Base-by-base conservation (phyloP, 2,113 vertebrate species). In the rat (Rattus norvegicus) region DNA sequence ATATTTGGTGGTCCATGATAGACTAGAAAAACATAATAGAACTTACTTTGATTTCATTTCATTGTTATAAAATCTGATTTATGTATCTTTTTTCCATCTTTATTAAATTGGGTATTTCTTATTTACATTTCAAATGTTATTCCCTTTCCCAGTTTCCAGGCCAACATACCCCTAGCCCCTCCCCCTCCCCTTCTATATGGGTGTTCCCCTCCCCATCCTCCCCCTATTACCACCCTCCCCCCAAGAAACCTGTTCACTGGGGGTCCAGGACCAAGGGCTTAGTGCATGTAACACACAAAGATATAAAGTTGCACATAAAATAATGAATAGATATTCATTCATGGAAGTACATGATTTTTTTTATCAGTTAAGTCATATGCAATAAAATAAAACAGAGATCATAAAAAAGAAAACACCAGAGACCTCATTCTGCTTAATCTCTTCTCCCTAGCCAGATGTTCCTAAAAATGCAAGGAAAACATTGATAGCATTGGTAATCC, bases 61-160 rank as follows among this genome's bases (percentile, higher is more conserved):
- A 70, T 54, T 94, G 36, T 80, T 88, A 86, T 86, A 84, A 90
- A 91, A 26, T 84, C 10, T 17, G 69, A 43, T 73, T 76, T 86
- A 36, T 39, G 13, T 59, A 2, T 56, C 81, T 87, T 43, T 43
- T 43, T 43, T 43, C 43, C 43, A 43, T 43, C 43, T 43, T 43
- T 43, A 43, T 43, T 43, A 43, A 43, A 43, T 43, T 43, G 43
- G 43, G 43, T 43, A 43, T 43, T 43, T 43, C 43, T 43, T 43
- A 43, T 43, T 43, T 43, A 43, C 43, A 43, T 43, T 43, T 43
- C 43, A 43, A 43, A 43, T 43, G 43, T 43, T 43, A 43, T 43
- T 43, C 43, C 43, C 43, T 43, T 43, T 43, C 43, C 43, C 43
- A 43, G 43, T 43, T 43, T 43, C 43, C 43, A 43, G 43, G 43